phyloP scores from a whole-genome alignment of 2,113 vertebrate genomes.

The Malurus cyaneus region DNA sequence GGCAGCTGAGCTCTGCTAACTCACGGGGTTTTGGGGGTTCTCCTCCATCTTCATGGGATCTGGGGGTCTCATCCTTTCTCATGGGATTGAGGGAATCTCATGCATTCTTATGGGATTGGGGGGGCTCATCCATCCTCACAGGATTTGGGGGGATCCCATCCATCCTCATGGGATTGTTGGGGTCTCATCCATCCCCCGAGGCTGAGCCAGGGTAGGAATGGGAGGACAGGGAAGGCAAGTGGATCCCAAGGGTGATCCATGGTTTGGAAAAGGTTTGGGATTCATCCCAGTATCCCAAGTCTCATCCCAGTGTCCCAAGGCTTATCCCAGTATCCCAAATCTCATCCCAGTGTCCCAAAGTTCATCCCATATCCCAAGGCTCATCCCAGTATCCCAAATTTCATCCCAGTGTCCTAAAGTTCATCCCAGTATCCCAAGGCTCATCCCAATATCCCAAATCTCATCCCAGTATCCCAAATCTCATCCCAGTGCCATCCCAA shows the following conservation, averaged over 20 bases:
- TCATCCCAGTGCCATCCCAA: background rate
- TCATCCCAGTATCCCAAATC: background rate
- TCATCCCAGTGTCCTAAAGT: background rate
- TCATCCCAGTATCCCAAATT: background rate
- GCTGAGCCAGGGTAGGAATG: background rate
- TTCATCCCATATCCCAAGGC: no score
- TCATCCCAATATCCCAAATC: no score
- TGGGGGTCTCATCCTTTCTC: no score
- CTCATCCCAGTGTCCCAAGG: background rate
- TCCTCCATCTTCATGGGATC: background rate
- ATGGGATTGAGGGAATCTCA: no score
- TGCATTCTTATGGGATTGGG: background rate
- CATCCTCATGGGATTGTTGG: no score
- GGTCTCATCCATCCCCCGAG: background rate
- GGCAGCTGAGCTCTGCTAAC: no score
- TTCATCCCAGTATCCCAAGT: background rate
- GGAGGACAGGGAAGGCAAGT: accelerated
- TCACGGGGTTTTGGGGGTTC: no score
- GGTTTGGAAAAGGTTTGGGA: background rate
- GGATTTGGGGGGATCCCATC: background rate
- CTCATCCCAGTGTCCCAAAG: background rate
- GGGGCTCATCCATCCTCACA: background rate
- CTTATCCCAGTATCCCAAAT: background rate
- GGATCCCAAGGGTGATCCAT: accelerated
- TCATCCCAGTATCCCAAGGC: background rate